Percentiles rank a stretch among this genome's conserved stretches.
These are phyloP conservation scores for Heliocidaris erythrogramma DNA, from an alignment of 35 echinoderm and acorn worm species.

Conservation along the genomic window DNA sequence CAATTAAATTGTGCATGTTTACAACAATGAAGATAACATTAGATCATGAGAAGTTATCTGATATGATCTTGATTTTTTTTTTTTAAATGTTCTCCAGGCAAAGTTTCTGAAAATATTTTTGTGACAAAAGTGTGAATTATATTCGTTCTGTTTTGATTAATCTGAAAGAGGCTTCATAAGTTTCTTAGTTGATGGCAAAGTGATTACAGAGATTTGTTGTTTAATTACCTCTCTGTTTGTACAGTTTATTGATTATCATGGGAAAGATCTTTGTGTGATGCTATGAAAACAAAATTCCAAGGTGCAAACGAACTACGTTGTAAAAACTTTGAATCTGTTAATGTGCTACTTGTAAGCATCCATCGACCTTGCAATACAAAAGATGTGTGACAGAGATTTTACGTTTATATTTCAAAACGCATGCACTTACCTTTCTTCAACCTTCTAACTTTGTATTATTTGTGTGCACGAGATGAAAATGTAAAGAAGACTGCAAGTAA, in stretches of 20 bases:
- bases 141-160: not conserved
- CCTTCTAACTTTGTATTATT: not conserved
- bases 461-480: not conserved
- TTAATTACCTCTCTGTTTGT: not conserved
- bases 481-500: not conserved
- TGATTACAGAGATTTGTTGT: not conserved
- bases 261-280: not conserved
- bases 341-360: not conserved
- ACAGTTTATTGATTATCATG: not conserved
- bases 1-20: not conserved
- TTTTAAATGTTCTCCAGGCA: not conserved
- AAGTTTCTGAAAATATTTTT: not conserved
- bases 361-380: constrained; percentile 3
- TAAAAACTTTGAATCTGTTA: not conserved
- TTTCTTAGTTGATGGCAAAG: not conserved
- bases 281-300: not conserved
- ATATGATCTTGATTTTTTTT: not conserved
- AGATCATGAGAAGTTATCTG: not conserved
- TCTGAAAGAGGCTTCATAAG: not conserved
- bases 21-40: not conserved
- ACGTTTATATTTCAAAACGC: not conserved
- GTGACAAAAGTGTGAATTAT: not conserved
- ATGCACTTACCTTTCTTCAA: not conserved
- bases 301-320: not conserved
- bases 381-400: not conserved